These are phyloP conservation scores for Microctonus brassicae DNA, from an alignment of 2,888 invertebrate genomes.

Conservation along the genomic window DNA sequence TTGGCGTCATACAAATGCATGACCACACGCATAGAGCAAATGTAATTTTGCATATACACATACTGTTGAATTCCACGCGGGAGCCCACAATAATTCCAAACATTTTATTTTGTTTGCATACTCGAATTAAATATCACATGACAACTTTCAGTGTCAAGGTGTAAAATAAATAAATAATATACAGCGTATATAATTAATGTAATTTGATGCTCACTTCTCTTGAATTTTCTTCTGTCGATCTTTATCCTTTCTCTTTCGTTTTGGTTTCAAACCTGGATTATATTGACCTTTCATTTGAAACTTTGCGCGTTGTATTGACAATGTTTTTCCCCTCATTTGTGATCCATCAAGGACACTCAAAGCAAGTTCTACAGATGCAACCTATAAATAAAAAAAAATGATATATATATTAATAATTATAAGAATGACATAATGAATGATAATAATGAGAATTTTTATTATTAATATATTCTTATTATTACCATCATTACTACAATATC, in stretches of 20 bases:
- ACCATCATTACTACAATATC: background rate
- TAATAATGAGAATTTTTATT: too few relatives aligned
- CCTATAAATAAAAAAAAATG: constrained; percentile 68
- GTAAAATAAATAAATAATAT: constrained; percentile 4
- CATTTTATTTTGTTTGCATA: background rate
- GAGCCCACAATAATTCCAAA: constrained; percentile 5
- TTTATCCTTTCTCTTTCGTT: constrained; percentile 86
- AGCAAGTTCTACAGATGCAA: constrained; percentile 94
- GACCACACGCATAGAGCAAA: constrained; percentile 16
- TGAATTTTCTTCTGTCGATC: constrained; percentile 93
- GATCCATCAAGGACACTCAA: constrained; percentile 92
- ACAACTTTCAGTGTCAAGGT: constrained; percentile 1
- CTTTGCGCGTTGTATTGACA: constrained; percentile 92
- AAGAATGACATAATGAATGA: too few relatives aligned
- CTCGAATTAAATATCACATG: background rate
- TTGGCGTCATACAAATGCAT: constrained; percentile 13
- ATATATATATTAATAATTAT: background rate
- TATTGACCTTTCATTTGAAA: constrained; percentile 96
- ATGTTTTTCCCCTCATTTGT: constrained; percentile 81
- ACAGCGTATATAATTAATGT: background rate
- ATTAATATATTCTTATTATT: too few relatives aligned
- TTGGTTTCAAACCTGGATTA: constrained; percentile 92
- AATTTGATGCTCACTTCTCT: constrained; percentile 77
- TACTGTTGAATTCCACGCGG: constrained; percentile 8
- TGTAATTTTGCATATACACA: background rate